Percentiles rank a stretch among this genome's conserved stretches.
Conservation (phyloP, 2,797 vertebrate species). For the Oreochromis grahami region DNA sequence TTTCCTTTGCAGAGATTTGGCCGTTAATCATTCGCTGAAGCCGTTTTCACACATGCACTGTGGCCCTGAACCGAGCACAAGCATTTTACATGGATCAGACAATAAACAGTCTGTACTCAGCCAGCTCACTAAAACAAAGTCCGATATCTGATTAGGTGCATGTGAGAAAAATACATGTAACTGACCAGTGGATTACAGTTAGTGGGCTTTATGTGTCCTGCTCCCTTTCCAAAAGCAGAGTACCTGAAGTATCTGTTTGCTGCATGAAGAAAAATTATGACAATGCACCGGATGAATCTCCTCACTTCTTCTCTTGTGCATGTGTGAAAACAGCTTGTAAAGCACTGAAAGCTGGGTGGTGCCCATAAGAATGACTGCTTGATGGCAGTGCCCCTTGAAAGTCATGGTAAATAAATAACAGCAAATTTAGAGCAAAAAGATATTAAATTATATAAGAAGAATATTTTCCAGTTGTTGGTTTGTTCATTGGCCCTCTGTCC, state of each 20-base stretch:
- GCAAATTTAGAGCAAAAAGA: constrained; percentile 19
- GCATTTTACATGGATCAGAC: neutral
- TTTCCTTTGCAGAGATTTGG: neutral
- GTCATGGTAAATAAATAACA: constrained; percentile 56
- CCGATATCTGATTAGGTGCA: neutral
- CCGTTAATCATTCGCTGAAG: neutral
- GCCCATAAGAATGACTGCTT: neutral
- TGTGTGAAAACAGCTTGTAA: neutral
- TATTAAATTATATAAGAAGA: constrained; percentile 20
- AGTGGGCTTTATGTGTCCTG: neutral
- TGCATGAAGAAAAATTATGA: neutral
- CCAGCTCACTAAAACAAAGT: neutral
- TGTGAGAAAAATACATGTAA: neutral
- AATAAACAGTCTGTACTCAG: neutral
- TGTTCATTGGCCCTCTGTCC: constrained; percentile 21
- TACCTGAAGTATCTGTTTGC: neutral
- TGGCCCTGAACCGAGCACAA: neutral
- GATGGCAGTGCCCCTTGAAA: neutral
- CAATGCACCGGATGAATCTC: neutral
- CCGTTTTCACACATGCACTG: neutral
- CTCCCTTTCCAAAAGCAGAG: neutral
- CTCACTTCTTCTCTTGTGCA: neutral
- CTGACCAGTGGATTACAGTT: neutral
- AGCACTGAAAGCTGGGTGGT: constrained; percentile 7
- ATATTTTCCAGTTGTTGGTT: constrained; percentile 31